Evolutionary conservation across 1,140 invertebrate species (phyloP).

Genomic region (Apis dorsata): DNA sequence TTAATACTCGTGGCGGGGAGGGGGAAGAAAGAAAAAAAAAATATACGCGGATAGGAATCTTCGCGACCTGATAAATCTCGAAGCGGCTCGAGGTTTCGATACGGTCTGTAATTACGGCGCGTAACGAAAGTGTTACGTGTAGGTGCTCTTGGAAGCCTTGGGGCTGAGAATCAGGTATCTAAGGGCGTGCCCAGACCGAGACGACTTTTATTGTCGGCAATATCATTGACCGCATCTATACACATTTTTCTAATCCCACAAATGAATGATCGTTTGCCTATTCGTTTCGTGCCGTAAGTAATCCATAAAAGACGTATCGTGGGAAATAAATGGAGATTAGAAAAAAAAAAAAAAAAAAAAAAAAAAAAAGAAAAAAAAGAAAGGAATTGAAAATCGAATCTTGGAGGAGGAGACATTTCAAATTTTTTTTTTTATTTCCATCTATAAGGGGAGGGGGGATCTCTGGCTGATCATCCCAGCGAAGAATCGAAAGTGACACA

Average conservation of each 20-base stretch:
- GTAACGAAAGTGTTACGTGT: constrained; percentile 63
- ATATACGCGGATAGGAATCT: constrained; percentile 52
- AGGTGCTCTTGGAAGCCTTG: constrained; percentile 41
- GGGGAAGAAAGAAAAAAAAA: background rate
- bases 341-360: background rate
- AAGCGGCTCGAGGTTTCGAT: constrained; percentile 48
- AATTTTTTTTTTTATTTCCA: background rate
- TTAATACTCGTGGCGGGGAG: constrained; percentile 15
- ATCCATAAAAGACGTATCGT: background rate
- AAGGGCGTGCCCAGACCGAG: constrained; percentile 42
- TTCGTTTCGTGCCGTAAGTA: background rate
- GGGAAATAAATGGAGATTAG: background rate
- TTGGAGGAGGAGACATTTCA: background rate
- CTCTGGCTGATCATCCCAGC: too few relatives aligned
- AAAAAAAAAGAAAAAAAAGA: too few relatives aligned
- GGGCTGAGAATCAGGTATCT: constrained; percentile 45
- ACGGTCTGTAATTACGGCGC: constrained; percentile 64
- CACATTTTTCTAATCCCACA: background rate
- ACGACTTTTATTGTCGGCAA: constrained; percentile 41
- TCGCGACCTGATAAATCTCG: constrained; percentile 64
- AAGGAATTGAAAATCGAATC: background rate
- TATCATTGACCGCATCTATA: constrained; percentile 38
- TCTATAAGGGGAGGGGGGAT: background rate
- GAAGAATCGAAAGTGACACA: background rate
- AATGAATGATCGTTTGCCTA: constrained; percentile 34